Base-by-base conservation (phyloP, 2,113 vertebrate genomes). In the Clinocottus analis region DNA sequence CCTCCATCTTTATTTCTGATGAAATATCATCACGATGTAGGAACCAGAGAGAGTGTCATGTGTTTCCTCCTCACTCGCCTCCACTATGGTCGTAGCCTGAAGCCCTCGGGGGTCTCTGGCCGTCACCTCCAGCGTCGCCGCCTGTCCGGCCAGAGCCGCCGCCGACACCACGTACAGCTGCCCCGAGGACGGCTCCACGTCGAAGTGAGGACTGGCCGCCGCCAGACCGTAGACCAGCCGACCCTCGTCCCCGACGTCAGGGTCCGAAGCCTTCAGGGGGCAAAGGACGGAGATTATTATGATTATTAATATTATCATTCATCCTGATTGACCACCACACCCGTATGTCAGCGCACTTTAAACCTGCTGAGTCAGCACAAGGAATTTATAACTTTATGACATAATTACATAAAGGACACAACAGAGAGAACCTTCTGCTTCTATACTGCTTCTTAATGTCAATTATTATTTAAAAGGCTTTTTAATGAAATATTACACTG, bases 261-360 rank as follows among this genome's bases (percentile, higher is more conserved):
- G 94, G 85, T 96, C 95, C 55, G 67, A 85, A 3, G 95, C 95
- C 96, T 96, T 84, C n/a, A n/a, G 31, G 27, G 39, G 51, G 23
- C 21, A 3, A 5, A 4, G n/a, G 2, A 21, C 1, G 5, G 19
- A 23, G 25, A 29, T 51, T 1, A 23, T n/a, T n/a, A n/a, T n/a
- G n/a, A n/a, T n/a, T n/a, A n/a, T n/a, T n/a, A n/a, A n/a, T n/a
- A n/a, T n/a, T n/a, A n/a, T n/a, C n/a, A n/a, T 11, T 19, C 2
- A 51, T n/a, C 45, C 16, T 47, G 7, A 47, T 6, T 33, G 33
- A 33, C 33, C n/a, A n/a, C n/a, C n/a, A n/a, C n/a, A n/a, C n/a
- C n/a, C n/a, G n/a, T n/a, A n/a, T n/a, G n/a, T n/a, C n/a, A n/a
- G n/a, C n/a, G n/a, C n/a, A 33, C 33, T 33, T 33, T 33, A 33